Conservation (phyloP, 1,140 invertebrate genomes). For the Pseudobourletiella spinata region DNA sequence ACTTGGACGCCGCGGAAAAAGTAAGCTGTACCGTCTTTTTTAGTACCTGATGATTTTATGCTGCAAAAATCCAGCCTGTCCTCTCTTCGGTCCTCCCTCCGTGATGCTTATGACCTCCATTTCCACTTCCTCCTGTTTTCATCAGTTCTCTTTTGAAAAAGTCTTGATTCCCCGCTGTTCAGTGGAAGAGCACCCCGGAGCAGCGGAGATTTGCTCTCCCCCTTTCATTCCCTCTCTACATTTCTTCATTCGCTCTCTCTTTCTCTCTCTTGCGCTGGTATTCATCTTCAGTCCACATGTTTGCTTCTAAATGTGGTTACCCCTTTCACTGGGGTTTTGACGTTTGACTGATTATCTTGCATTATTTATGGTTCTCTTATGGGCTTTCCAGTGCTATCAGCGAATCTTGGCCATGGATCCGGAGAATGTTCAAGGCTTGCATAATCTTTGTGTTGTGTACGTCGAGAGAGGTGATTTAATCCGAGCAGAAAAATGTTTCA, state of each 20-base stretch:
- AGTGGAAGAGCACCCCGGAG: no score
- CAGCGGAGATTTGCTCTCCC: no score
- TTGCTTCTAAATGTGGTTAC: no score
- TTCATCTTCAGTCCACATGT: not conserved
- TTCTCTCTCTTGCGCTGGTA: not conserved
- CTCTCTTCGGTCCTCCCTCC: no score
- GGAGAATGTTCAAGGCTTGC: conserved; percentile 84
- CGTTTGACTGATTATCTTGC: not conserved
- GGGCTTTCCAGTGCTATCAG: conserved; percentile 68
- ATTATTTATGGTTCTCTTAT: not conserved
- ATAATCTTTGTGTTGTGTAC: conserved; percentile 92
- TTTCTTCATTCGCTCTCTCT: not conserved
- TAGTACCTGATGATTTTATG: not conserved
- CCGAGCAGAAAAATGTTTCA: conserved; percentile 72
- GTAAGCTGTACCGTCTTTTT: conserved; percentile 54
- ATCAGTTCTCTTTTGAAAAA: no score
- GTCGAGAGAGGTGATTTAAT: conserved; percentile 79
- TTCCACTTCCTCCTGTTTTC: no score
- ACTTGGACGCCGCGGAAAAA: conserved; percentile 81
- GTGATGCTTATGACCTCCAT: no score
- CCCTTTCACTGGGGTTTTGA: no score
- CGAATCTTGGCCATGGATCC: conserved; percentile 78
- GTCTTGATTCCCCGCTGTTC: no score
- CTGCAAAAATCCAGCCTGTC: no score
- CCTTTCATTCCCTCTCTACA: not conserved